phyloP scores from a whole-genome alignment of 2,797 vertebrate genomes.

The Amblyraja radiata region DNA sequence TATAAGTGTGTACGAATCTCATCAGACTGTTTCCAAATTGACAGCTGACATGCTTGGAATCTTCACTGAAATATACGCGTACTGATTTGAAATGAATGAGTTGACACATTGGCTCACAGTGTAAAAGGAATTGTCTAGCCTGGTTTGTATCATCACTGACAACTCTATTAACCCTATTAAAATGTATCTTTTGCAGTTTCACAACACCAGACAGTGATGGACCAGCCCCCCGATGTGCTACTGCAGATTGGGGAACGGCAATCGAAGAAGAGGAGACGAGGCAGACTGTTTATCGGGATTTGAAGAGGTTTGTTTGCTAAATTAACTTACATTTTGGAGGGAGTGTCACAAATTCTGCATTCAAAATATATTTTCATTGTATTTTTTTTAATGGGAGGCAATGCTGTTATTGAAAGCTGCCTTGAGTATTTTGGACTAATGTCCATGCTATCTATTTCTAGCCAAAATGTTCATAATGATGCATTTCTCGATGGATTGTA shows the following conservation, averaged over 20 bases:
- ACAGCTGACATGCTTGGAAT: neutral
- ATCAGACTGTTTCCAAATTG: neutral
- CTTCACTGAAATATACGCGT: neutral
- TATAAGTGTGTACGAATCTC: neutral
- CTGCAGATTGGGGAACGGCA: constrained; percentile 66
- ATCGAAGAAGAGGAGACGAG: constrained; percentile 74
- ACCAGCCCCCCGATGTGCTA: constrained; percentile 55
- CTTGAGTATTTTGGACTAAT: neutral
- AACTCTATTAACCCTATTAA: neutral
- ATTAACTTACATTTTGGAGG: neutral
- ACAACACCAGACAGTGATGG: constrained; percentile 74
- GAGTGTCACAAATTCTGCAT: neutral
- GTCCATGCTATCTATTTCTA: neutral
- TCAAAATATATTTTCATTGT: neutral
- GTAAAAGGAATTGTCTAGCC: neutral
- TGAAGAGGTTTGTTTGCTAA: constrained; percentile 59
- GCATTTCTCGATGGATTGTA: neutral
- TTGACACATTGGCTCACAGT: neutral
- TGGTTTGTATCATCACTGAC: no score
- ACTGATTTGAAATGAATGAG: neutral
- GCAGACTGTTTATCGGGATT: constrained; percentile 62
- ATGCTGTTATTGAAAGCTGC: neutral
- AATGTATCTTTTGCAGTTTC: constrained; percentile 56
- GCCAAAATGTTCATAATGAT: neutral
- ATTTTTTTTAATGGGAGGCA: neutral